These are phyloP conservation scores for Strongylocentrotus purpuratus DNA, from an alignment of 35 echinoderm and acorn worm species.

Conservation along the genomic window DNA sequence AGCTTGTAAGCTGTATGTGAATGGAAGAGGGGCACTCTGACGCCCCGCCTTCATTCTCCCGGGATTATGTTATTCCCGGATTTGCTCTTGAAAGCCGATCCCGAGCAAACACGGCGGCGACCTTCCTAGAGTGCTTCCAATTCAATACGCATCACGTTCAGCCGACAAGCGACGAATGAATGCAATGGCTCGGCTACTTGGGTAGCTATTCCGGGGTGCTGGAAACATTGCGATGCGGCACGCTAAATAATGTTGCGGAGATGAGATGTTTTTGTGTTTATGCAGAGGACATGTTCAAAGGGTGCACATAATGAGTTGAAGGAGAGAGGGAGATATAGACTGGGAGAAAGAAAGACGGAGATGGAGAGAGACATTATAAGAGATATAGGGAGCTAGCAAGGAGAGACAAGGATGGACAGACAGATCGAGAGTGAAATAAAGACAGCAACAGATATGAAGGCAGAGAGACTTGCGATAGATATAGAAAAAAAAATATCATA, in stretches of 20 bases:
- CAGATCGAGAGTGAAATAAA: neutral
- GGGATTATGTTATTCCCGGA: conserved; percentile 41
- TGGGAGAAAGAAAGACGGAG: neutral
- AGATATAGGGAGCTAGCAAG: neutral
- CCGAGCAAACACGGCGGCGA: conserved; percentile 23
- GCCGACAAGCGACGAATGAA: neutral
- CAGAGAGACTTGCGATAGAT: no score
- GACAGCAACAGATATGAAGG: no score
- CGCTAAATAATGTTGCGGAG: neutral
- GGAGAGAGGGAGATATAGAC: neutral
- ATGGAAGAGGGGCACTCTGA: neutral
- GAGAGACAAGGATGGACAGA: neutral
- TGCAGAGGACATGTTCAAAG: neutral
- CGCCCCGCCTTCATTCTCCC: neutral
- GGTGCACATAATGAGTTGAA: neutral
- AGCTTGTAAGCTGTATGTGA: neutral
- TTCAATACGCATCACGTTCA: conserved; percentile 28
- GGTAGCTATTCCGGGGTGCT: neutral
- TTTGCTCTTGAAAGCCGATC: conserved; percentile 41
- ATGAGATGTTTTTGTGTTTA: neutral
- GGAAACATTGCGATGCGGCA: neutral
- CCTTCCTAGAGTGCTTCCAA: conserved; percentile 9
- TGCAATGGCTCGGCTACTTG: neutral
- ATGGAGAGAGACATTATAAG: neutral
- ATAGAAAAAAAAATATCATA: no score